A percentile compares a stretch with the other conserved stretches of the same genome.
Conservation (phyloP, 2,888 invertebrate species). For the Lycocerus yunnanus region DNA sequence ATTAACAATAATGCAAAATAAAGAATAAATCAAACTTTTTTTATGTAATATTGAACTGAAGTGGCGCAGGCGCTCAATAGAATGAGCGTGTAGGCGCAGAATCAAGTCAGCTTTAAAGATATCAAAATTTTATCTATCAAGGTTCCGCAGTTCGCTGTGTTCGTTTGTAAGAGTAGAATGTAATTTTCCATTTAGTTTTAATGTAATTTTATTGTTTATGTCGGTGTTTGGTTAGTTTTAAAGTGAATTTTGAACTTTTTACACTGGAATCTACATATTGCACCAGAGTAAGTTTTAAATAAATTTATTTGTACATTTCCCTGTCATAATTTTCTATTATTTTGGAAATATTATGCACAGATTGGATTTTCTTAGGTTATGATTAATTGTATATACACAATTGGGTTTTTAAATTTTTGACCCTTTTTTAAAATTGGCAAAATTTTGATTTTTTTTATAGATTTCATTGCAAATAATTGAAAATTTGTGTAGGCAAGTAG, state of each 20-base stretch:
- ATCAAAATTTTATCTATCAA: conserved; percentile 27
- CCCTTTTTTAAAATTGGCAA: background rate
- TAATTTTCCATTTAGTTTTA: conserved; percentile 1
- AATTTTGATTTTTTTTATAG: background rate
- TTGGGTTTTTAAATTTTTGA: background rate
- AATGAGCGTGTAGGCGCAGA: conserved; percentile 8
- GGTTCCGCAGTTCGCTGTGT: conserved; percentile 15
- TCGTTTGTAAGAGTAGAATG: background rate
- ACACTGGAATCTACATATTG: conserved; percentile 20
- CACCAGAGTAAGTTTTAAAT: conserved; percentile 7
- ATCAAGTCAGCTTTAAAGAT: conserved; percentile 9
- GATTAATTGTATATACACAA: background rate
- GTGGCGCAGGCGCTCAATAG: conserved; percentile 9
- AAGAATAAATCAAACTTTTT: background rate
- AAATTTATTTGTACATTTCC: background rate
- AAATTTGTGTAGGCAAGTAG: background rate
- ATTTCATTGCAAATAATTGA: background rate
- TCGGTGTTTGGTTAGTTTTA: conserved; percentile 18
- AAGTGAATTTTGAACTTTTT: conserved; percentile 3
- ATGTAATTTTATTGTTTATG: conserved; percentile 22
- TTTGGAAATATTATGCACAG: background rate
- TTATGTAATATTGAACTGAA: conserved; percentile 1
- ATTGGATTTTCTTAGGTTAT: conserved; percentile 6
- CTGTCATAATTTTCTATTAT: background rate
- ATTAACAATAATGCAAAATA: background rate